Percentiles rank a stretch among this genome's conserved stretches.
phyloP scores from a whole-genome alignment of 1,140 invertebrate species.

The Drosophila suzukii region DNA sequence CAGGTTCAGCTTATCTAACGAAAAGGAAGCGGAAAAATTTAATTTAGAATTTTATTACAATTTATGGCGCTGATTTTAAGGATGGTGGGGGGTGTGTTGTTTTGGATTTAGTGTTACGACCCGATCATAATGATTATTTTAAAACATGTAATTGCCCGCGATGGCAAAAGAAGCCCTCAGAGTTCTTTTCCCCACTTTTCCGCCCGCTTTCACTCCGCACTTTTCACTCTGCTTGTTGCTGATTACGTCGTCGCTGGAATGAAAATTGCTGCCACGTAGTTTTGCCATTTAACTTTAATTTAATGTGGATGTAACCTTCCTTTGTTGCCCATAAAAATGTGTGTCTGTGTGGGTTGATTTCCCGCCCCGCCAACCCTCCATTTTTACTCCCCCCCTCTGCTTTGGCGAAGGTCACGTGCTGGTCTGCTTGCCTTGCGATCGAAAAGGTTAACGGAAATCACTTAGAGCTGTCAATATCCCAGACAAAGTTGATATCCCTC shows the following conservation, averaged over 20 bases:
- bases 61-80: conserved; percentile 46
- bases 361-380: not conserved
- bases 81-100: conserved; percentile 1
- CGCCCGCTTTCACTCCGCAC: not conserved
- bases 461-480: conserved; percentile 73
- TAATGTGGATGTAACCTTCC: conserved; percentile 81
- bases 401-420: conserved; percentile 69
- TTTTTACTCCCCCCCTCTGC: not conserved
- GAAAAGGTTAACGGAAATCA: conserved; percentile 77
- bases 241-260: conserved; percentile 64
- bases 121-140: conserved; percentile 81
- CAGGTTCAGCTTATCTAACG: conserved; percentile 36
- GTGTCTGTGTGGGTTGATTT: conserved; percentile 30
- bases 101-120: conserved; percentile 72
- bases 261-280: conserved; percentile 81
- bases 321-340: conserved; percentile 76
- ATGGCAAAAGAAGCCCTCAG: conserved; percentile 15
- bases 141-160: conserved; percentile 72
- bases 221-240: conserved; percentile 51
- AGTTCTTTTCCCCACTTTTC: not conserved
- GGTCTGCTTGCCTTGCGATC: conserved; percentile 51
- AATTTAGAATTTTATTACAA: conserved; percentile 81
- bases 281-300: conserved; percentile 83
- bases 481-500: conserved; percentile 34
- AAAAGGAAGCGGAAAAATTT: conserved; percentile 56